A percentile compares a stretch with the other conserved stretches of the same genome.
These are phyloP conservation scores for Acipenser ruthenus DNA, from an alignment of 2,797 vertebrate species.

Conservation along the genomic window DNA sequence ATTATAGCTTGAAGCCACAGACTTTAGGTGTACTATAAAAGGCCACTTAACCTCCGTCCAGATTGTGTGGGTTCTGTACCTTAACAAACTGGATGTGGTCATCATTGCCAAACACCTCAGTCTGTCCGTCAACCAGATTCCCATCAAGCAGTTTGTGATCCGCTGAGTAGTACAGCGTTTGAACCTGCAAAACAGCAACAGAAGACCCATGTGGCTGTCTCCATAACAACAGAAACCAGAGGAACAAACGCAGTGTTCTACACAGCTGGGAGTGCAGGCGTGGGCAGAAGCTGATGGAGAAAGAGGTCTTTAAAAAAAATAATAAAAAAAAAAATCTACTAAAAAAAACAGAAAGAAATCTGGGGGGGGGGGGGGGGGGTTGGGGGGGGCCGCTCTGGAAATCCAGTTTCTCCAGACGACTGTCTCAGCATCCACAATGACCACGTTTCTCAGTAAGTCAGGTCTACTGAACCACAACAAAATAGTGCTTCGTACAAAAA, in stretches of 20 bases:
- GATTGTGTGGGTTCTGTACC: conserved; percentile 76
- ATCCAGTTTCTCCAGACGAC: no score
- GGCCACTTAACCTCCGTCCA: conserved; percentile 46
- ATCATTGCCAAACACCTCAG: conserved; percentile 96
- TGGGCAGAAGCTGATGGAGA: conserved; percentile 31
- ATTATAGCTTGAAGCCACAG: conserved; percentile 11
- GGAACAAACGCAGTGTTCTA: conserved; percentile 19
- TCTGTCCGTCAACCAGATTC: conserved; percentile 91
- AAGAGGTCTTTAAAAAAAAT: conserved; percentile 37
- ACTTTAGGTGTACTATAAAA: conserved; percentile 34
- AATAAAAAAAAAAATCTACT: no score
- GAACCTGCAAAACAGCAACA: conserved; percentile 98
- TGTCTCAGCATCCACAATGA: no score
- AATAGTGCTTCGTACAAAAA: no score
- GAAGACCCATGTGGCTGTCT: conserved; percentile 97
- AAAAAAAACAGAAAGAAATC: no score
- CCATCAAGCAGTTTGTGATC: conserved; percentile 99
- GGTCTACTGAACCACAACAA: no score
- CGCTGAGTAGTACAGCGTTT: conserved; percentile 99
- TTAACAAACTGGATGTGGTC: conserved; percentile 99
- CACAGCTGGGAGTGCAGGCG: conserved; percentile 22
- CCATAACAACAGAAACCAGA: conserved; percentile 69
- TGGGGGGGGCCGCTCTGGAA: no score
- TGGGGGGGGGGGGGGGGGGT: no score
- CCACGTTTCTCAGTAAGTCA: no score